Evolutionary conservation across 1,140 invertebrate species (phyloP).

Genomic region (Saccostrea cuccullata): DNA sequence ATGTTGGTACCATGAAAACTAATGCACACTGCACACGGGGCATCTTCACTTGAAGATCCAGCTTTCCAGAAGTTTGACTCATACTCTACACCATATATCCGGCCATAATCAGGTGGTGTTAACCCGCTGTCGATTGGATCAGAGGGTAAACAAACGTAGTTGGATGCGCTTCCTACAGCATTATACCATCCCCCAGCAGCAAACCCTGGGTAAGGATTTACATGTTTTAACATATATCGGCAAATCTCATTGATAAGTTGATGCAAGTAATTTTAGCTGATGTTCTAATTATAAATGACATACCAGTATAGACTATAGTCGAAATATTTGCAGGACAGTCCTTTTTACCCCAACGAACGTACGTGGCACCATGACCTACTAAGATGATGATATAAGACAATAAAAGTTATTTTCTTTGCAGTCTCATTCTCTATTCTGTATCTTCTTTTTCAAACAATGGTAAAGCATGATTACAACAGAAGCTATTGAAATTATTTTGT

Average conservation of each 20-base stretch:
- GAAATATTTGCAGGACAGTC: not conserved
- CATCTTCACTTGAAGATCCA: conserved; percentile 22
- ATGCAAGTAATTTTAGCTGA: too few relatives aligned
- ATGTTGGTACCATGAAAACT: not conserved
- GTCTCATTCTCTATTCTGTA: not conserved
- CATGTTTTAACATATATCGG: too few relatives aligned
- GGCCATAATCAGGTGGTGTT: not conserved
- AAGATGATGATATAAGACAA: not conserved
- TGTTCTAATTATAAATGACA: not conserved
- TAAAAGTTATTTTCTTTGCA: not conserved
- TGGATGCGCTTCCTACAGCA: not conserved
- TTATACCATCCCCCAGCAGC: conserved; percentile 32
- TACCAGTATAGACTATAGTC: not conserved
- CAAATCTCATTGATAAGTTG: too few relatives aligned
- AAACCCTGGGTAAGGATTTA: conserved; percentile 11
- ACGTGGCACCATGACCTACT: not conserved
- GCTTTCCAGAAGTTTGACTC: not conserved
- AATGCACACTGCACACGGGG: conserved; percentile 58
- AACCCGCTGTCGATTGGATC: conserved; percentile 24
- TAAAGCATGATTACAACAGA: not conserved
- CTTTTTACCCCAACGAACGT: not conserved
- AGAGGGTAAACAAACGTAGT: conserved; percentile 33
- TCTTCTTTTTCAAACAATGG: not conserved
- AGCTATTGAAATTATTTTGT: too few relatives aligned
- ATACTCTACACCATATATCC: conserved; percentile 43